Base-by-base conservation (phyloP, 2,888 invertebrate species). In the Scaptomyza tumidula region DNA sequence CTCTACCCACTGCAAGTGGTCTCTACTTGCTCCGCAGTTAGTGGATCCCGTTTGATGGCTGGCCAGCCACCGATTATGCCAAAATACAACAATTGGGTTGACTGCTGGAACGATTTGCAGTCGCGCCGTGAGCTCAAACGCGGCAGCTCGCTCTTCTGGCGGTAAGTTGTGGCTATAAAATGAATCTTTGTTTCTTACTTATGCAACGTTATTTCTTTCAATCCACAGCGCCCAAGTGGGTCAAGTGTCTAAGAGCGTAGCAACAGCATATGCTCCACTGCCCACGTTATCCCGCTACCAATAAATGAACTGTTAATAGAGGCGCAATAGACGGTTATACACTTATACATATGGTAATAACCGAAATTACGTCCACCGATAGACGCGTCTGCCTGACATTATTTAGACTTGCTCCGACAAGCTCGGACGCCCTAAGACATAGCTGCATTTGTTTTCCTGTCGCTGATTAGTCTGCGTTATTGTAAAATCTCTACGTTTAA, bases 1-100 rank as follows among this genome's bases (percentile, higher is more conserved):
- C 96, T 97, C n/a, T 99, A 99, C 92, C 98, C 98, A 19, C 95
- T 98, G 90, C 95, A 96, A 90, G 96, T 99, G 65, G 97, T 98
- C 1, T 96, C 97, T 11, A 97, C 97, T 64, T 97, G 98, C 87
- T 98, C 98, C 97, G 95, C 96, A 65, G 96, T 98, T 10, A 95
- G 95, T 67, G 95, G 97, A 67, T 95, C 95, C 14, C 95, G 95
- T 93, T 93, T 98, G 55, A 93, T 94, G 74, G 97, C 97, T 52
- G 98, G 97, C 24, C 94, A 95, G 66, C 96, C 97, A 33, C 97
- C 97, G 0, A 93, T 94, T 46, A 97, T 98, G 96, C 97, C 97
- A 0, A 93, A 94, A 53, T 98, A 98, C 90, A 92, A 93, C 1
- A 94, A 94, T 54, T 98, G 98, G 98, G 91, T 95, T 9, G 94